These are phyloP conservation scores for Hestina assimilis DNA, from an alignment of 1,140 invertebrate species.

Conservation along the genomic window DNA sequence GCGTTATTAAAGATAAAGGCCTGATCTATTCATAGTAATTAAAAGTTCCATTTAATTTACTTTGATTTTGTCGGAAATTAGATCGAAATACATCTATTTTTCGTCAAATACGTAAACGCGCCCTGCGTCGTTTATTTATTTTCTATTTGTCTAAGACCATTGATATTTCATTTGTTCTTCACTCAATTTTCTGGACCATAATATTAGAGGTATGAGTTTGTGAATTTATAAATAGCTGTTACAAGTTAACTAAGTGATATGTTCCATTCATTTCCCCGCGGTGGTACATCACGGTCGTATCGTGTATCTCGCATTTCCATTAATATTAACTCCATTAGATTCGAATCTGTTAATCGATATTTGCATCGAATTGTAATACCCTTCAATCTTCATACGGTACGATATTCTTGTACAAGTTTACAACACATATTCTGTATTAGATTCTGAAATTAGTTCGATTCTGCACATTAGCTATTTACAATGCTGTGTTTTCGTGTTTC, in stretches of 20 bases:
- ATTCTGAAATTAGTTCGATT: slow-evolving; percentile 1
- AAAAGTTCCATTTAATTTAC: no score
- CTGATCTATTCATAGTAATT: no score
- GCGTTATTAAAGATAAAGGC: no score
- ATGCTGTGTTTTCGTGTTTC: no score
- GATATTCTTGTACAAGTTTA: slow-evolving; percentile 2
- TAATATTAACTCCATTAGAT: slow-evolving; percentile 15
- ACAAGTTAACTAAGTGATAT: slow-evolving; percentile 30
- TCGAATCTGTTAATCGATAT: slow-evolving; percentile 26
- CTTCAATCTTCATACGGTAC: slow-evolving; percentile 12
- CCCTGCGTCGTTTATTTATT: no score
- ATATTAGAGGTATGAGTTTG: slow-evolving; percentile 21
- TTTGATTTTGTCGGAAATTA: no score
- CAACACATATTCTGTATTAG: not conserved
- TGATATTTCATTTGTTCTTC: no score
- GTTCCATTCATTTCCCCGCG: slow-evolving; percentile 36
- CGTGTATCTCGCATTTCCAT: slow-evolving; percentile 32
- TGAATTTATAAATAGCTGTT: slow-evolving; percentile 29
- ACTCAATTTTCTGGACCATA: no score
- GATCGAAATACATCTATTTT: no score
- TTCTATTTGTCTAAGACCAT: no score
- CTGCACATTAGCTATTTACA: not conserved
- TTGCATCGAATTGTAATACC: slow-evolving; percentile 23
- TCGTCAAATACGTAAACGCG: no score
- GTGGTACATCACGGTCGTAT: slow-evolving; percentile 29